Evolutionary conservation across 2,113 vertebrate species (phyloP).

Genomic region (Bos indicus): DNA sequence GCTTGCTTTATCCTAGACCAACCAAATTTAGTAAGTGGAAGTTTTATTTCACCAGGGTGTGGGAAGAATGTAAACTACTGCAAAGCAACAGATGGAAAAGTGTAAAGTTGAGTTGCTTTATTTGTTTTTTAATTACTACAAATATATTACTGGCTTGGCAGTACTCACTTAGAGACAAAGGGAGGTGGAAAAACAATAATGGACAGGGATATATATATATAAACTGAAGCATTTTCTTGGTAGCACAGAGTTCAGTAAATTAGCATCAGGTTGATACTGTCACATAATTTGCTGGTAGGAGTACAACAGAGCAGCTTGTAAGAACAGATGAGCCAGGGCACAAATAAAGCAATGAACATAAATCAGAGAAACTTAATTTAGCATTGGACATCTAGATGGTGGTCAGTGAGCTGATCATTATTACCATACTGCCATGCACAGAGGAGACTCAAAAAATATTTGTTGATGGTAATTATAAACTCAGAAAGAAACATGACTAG

Average conservation of each 20-base stretch:
- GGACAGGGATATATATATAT: not conserved
- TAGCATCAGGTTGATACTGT: constrained; percentile 54
- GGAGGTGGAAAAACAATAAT: constrained; percentile 16
- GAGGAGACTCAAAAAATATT: constrained; percentile 48
- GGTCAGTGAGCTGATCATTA: constrained; percentile 44
- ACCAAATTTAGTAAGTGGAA: not conserved
- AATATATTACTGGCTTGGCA: constrained; percentile 43
- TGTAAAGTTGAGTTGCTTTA: constrained; percentile 50
- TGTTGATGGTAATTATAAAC: constrained; percentile 49
- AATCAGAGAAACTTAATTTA: constrained; percentile 73
- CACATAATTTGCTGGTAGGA: constrained; percentile 66
- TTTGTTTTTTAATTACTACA: constrained; percentile 57
- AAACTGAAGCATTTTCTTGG: constrained; percentile 1
- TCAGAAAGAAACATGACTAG: constrained; percentile 9
- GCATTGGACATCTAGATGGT: constrained; percentile 54
- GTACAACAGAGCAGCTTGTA: constrained; percentile 60
- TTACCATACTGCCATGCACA: not conserved
- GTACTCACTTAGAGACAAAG: constrained; percentile 47
- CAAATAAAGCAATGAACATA: constrained; percentile 62
- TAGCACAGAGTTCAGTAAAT: constrained; percentile 57
- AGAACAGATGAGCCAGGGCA: constrained; percentile 60
- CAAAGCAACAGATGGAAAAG: constrained; percentile 61
- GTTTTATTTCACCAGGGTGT: constrained; percentile 27
- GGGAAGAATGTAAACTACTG: not conserved
- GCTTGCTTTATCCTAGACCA: not conserved